Conservation (phyloP, 2,888 invertebrate genomes). For the Melangyna quadrimaculata region DNA sequence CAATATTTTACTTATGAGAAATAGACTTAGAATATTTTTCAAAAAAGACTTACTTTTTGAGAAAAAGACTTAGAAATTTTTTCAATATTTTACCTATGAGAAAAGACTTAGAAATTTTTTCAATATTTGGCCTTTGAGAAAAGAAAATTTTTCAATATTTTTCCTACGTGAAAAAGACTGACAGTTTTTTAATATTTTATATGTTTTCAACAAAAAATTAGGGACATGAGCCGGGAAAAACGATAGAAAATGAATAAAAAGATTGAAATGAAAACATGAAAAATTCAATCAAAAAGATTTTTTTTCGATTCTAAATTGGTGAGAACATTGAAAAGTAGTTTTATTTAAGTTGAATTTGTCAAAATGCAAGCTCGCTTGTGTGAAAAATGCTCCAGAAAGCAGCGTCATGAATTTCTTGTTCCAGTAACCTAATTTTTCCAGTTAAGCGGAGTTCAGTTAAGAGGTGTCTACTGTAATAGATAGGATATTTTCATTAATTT, state of each 20-base stretch:
- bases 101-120: too few relatives aligned
- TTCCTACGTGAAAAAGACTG: neutral
- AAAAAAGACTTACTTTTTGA: too few relatives aligned
- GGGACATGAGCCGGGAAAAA: neutral
- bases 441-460: slow-evolving; percentile 4
- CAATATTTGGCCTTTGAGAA: too few relatives aligned
- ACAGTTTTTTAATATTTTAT: too few relatives aligned
- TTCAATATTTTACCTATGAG: too few relatives aligned
- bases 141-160: too few relatives aligned
- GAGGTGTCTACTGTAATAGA: neutral
- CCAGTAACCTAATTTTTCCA: neutral
- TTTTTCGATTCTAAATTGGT: neutral
- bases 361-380: too few relatives aligned
- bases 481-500: neutral
- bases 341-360: neutral
- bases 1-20: too few relatives aligned
- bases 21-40: too few relatives aligned
- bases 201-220: neutral
- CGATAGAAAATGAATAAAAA: neutral
- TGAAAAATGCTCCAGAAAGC: neutral
- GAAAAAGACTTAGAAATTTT: too few relatives aligned
- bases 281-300: neutral
- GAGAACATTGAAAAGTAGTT: neutral
- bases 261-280: neutral
- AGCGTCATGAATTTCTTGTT: neutral